A percentile compares a stretch with the other conserved stretches of the same genome.
Evolutionary conservation across 2,113 vertebrate genomes (phyloP).

Genomic region (Hydrolagus affinis): DNA sequence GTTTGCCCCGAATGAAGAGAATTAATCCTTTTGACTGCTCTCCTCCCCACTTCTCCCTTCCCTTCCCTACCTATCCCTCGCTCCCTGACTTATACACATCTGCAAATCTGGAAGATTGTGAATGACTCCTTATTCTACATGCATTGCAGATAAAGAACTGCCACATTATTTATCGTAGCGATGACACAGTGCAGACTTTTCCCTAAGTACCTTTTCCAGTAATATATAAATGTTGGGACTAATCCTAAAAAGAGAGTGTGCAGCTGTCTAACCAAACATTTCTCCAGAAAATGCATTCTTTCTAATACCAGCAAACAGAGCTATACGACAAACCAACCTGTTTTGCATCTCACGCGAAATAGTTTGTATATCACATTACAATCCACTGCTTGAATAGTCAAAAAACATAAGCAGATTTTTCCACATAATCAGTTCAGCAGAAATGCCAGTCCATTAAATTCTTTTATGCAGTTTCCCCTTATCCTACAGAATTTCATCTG

Average conservation of each 20-base stretch:
- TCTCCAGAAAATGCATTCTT: not conserved
- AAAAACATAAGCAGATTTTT: slow-evolving; percentile 6
- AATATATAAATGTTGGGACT: slow-evolving; percentile 12
- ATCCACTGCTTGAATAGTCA: not conserved
- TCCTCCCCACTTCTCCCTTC: not conserved
- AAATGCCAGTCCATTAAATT: slow-evolving; percentile 16
- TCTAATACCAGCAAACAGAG: not conserved
- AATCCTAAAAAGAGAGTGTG: slow-evolving; percentile 18
- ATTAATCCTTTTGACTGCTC: not conserved
- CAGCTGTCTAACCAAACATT: slow-evolving; percentile 18
- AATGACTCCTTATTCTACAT: not conserved
- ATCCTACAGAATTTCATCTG: slow-evolving; percentile 8
- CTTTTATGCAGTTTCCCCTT: slow-evolving; percentile 1
- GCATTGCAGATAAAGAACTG: not conserved
- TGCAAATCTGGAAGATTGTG: not conserved
- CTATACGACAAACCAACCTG: not conserved
- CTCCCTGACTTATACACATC: not conserved
- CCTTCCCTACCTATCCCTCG: not conserved
- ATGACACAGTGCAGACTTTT: slow-evolving; percentile 15
- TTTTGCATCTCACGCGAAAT: not conserved
- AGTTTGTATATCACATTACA: not conserved
- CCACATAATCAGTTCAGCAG: slow-evolving; percentile 4
- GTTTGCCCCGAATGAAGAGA: not conserved
- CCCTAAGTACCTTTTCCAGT: not conserved
- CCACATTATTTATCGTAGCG: not conserved